Conservation (phyloP, 2,888 invertebrate genomes). For the Horisme vitalbata region DNA sequence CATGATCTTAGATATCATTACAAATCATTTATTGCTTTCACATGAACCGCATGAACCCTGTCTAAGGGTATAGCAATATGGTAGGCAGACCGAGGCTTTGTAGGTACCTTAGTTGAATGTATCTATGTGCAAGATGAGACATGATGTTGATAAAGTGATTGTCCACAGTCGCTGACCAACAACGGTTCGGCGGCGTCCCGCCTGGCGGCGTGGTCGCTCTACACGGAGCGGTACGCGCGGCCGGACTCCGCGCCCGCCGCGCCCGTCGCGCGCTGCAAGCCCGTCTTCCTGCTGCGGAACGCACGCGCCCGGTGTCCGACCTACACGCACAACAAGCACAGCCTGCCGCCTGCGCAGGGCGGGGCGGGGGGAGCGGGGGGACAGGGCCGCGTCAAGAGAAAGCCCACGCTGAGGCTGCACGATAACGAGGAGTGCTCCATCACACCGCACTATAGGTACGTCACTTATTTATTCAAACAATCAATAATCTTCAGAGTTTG, state of each 20-base stretch:
- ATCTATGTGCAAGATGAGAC: too few species aligned
- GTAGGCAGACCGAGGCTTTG: too few species aligned
- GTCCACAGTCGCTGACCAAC: slow-evolving; percentile 1
- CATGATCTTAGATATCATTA: too few species aligned
- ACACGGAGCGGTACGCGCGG: slow-evolving; percentile 56
- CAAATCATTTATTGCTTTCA: too few species aligned
- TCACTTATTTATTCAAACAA: too few species aligned
- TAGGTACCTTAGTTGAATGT: too few species aligned
- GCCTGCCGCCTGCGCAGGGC: slow-evolving; percentile 29
- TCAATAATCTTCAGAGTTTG: too few species aligned
- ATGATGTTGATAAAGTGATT: background rate
- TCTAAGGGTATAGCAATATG: too few species aligned
- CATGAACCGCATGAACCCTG: too few species aligned
- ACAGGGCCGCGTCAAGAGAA: slow-evolving; percentile 42
- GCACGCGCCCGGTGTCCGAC: slow-evolving; percentile 62
- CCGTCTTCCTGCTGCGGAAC: slow-evolving; percentile 61
- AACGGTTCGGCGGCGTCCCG: slow-evolving; percentile 49
- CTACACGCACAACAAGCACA: slow-evolving; percentile 47
- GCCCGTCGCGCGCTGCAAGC: slow-evolving; percentile 63
- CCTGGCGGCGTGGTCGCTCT: slow-evolving; percentile 59
- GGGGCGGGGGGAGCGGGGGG: slow-evolving; percentile 13
- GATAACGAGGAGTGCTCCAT: slow-evolving; percentile 41
- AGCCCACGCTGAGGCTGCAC: slow-evolving; percentile 51
- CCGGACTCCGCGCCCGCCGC: too few species aligned
- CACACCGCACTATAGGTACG: slow-evolving; percentile 20